Base-by-base conservation (phyloP, 2,113 vertebrate genomes). In the Labeo catla region DNA sequence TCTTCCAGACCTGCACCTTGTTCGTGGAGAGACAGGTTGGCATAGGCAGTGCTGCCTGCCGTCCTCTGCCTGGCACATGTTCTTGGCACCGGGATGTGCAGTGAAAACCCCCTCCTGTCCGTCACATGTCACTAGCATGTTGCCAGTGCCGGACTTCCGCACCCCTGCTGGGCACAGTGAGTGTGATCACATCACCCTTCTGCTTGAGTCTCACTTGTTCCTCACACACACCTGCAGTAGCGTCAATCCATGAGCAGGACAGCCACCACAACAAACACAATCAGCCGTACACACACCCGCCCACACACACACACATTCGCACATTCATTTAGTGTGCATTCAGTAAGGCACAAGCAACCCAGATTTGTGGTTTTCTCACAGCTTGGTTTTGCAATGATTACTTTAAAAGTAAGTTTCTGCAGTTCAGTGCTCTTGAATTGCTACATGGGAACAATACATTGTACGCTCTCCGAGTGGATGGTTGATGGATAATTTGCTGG, bases 71-170 rank as follows among this genome's bases (percentile, higher is more conserved):
- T 91, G 92, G 91, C 89, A 89, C 87, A 84, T 79, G 87, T 90
- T 90, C 90, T 92, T 93, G 93, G 92, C 94, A 92, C 77, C 52
- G 79, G 83, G 85, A 80, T 86, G 90, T 89, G 91, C 89, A 88
- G 39, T 90, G 10, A 76, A 86, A 43, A 80, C 88, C 89, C 85
- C 91, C 93, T 88, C 92, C 90, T 87, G 91, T 90, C 79, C 74
- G 92, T 93, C 94, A 95, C 94, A 94, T 95, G 94, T 94, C 93
- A 93, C 91, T 88, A 50, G 87, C 79, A 88, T 92, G 93, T 92
- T 95, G 94, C 93, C 95, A 95, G 90, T 88, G 91, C 49, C 59
- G 68, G 84, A 89, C 93, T 95, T 95, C 95, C 94, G 94, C 93
- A 93, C 92, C 92, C 94, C 92, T 88, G 92, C 92, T 23, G 91